Base-by-base conservation (phyloP, 2,113 vertebrate genomes). In the Macquaria australasica region DNA sequence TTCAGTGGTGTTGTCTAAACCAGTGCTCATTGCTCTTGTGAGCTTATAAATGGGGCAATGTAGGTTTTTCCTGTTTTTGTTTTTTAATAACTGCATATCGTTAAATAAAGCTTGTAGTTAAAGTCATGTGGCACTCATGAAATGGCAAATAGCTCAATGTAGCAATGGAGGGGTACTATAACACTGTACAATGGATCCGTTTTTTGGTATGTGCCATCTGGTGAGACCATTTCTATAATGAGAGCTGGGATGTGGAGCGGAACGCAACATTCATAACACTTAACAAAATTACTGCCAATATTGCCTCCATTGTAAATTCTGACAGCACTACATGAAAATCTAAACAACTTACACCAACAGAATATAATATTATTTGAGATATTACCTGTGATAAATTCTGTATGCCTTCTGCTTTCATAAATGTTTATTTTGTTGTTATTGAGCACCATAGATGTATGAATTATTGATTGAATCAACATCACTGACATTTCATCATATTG, bases 261-360 rank as follows among this genome's bases (percentile, higher is more conserved):
- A 77, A 74, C 50, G 48, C 76, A 81, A 77, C 77, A 83, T 87
- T 81, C 79, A 87, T 85, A 87, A 85, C 69, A 73, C 71, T 83
- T 77, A 72, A 82, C 73, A 41, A 60, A 56, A 87, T 87, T 69
- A 88, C 59, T 59, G 76, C 37, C 82, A 60, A n/a, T 85, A 80
- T 82, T 77, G 48, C 37, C 71, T 77, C 18, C 43, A 41, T 72
- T 53, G 67, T 70, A 81, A 34, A 79, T 70, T 55, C 58, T 76
- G 73, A 82, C 58, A 45, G 41, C 67, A n/a, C 21, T 6, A 77
- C 48, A 84, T 73, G 71, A 14, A 55, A 73, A 50, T 76, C 6
- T 45, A 64, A 82, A 77, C 16, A 67, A 62, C 10, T 67, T 58
- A 67, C 11, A 15, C 31, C 39, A 60, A 45, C 14, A 63, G 14